Percentiles rank a stretch among this genome's conserved stretches.
These are phyloP conservation scores for Darevskia nairensis DNA, from an alignment of 2,797 vertebrate species.

Conservation along the genomic window DNA sequence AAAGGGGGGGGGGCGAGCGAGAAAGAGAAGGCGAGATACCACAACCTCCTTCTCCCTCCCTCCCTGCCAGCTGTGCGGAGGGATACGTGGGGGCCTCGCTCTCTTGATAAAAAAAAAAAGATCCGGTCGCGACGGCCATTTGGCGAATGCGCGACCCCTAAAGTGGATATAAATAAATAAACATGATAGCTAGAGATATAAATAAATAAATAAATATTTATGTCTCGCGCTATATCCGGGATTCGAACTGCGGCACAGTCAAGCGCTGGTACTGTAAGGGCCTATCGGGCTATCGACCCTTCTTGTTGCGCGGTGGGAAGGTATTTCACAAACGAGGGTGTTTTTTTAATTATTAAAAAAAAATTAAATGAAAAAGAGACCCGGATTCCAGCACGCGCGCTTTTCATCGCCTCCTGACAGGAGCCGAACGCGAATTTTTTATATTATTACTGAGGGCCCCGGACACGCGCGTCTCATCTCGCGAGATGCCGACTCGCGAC, in stretches of 20 bases:
- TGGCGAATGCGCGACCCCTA: not conserved
- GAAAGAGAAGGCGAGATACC: not conserved
- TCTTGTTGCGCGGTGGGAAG: too few relatives aligned
- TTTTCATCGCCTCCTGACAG: not conserved
- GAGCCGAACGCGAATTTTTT: not conserved
- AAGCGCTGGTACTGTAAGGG: not conserved
- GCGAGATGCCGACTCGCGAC: not conserved
- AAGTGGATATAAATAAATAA: not conserved
- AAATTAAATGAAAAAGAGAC: not conserved
- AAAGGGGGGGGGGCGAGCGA: too few relatives aligned
- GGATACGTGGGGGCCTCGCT: not conserved
- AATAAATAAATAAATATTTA: not conserved
- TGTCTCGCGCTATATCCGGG: not conserved
- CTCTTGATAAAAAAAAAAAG: not conserved
- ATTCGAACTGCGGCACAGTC: not conserved
- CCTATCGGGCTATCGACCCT: too few relatives aligned
- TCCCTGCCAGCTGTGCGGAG: not conserved
- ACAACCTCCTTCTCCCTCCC: not conserved
- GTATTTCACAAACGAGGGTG: not conserved
- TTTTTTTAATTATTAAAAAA: not conserved
- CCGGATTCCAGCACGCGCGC: not conserved
- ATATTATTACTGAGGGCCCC: not conserved
- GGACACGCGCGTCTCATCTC: not conserved
- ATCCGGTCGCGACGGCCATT: constrained; percentile 48
- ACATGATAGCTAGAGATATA: not conserved